Base-by-base conservation (phyloP, 2,797 vertebrate genomes). In the Etheostoma nigrum region DNA sequence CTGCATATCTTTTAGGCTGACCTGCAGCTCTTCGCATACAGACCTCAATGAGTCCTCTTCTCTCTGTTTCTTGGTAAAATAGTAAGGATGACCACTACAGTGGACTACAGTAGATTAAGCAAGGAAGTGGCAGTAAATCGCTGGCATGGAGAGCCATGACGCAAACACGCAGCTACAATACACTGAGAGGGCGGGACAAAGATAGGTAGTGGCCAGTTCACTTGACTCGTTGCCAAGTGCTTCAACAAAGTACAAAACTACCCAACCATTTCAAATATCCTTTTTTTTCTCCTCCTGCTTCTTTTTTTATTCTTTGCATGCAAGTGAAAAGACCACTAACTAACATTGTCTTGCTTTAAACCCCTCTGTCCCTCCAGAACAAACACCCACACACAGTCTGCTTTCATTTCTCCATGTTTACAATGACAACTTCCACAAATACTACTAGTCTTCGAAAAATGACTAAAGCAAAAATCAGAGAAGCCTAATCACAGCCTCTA, bases 161-260 rank as follows among this genome's bases (percentile, higher is more conserved):
- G 88, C 88, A 89, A 69, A 55, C 74, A 65, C 53, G 12, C 36
- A 63, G 82, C 75, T 62, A 68, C 40, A 73, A 79, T 47, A 49
- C 58, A 67, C 79, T 63, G 83, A 65, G 85, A 92, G 93, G 92
- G 94, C 76, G 93, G 88, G 91, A 92, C 89, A 63, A 27, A 36
- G 74, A 77, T 91, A 94, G 92, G 91, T 93, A 94, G 78, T 77
- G 86, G 89, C 88, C 91, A 92, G 89, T 89, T 86, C 82, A 67
- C 86, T 2, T 2, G 75, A 89, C 76, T 70, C 73, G 33, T 48
- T 89, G 89, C 88, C 87, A 91, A 88, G 70, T 54, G 80, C 47
- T 60, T 81, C 82, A 65, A 85, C 77, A 79, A 76, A 79, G 78
- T 85, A 87, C 71, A 81, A 76, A 87, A 78, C 79, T 87, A 83